phyloP scores from a whole-genome alignment of 1,140 invertebrate species.

The Pectinophora gossypiella region DNA sequence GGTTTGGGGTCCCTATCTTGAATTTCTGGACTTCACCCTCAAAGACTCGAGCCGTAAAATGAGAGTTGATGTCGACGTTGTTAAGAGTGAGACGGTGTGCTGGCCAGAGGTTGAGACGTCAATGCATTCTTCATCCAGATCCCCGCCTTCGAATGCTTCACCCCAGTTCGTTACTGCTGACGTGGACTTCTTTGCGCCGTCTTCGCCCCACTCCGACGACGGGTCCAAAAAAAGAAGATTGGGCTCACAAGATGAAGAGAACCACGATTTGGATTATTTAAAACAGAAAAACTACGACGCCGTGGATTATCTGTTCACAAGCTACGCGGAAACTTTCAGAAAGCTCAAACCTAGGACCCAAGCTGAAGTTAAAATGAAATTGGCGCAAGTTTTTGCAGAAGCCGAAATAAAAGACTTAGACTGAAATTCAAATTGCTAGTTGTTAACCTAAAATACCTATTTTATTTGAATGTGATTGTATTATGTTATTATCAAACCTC shows the following conservation, averaged over 20 bases:
- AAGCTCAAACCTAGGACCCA: neutral
- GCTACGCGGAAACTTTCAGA: neutral
- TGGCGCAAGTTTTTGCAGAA: neutral
- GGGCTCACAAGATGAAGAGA: neutral
- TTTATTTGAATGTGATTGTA: too few species aligned
- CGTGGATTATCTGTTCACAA: neutral
- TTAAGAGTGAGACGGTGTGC: neutral
- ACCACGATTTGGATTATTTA: neutral
- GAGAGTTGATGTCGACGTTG: too few species aligned
- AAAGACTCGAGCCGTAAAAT: neutral
- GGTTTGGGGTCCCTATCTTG: neutral
- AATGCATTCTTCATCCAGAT: neutral
- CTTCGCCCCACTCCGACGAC: neutral
- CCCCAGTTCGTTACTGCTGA: neutral
- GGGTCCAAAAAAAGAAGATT: neutral
- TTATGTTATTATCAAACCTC: too few species aligned
- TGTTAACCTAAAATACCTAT: too few species aligned
- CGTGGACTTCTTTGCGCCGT: neutral
- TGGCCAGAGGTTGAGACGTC: neutral
- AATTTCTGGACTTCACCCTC: neutral
- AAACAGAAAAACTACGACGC: neutral
- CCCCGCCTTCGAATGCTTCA: neutral
- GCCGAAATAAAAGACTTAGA: neutral
- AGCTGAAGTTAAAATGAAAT: neutral
- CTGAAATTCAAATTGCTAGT: neutral